Percentiles rank a stretch among this genome's conserved stretches.
Evolutionary conservation across 1,140 invertebrate species (phyloP).

Genomic region (Drosophila sucinea): DNA sequence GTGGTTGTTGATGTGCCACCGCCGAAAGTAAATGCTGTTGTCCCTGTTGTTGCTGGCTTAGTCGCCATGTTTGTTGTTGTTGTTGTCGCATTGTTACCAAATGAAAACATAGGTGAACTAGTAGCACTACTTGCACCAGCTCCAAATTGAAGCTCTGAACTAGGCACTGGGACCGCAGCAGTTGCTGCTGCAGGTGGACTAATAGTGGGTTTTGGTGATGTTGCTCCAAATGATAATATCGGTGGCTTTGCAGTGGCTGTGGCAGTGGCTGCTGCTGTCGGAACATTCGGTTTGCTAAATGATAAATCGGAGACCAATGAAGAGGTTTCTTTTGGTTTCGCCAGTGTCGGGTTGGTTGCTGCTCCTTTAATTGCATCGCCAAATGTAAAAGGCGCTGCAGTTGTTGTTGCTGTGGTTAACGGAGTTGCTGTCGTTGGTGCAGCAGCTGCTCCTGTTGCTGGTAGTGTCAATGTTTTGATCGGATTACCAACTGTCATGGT

Average conservation of each 20-base stretch:
- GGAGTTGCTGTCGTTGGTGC: neutral
- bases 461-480: neutral
- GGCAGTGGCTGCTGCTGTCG: too few species aligned
- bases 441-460: neutral
- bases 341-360: neutral
- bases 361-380: conserved; percentile 5
- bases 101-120: too few species aligned
- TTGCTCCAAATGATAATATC: neutral
- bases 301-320: neutral
- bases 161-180: too few species aligned
- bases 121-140: too few species aligned
- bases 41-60: neutral
- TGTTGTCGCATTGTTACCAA: neutral
- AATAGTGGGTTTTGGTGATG: neutral
- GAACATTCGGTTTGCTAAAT: too few species aligned
- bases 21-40: neutral
- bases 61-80: neutral
- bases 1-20: neutral
- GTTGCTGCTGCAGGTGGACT: neutral
- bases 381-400: conserved; percentile 7
- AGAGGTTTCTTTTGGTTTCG: neutral
- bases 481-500: neutral
- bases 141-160: too few species aligned
- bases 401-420: conserved; percentile 4
- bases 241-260: neutral